Evolutionary conservation across 2,888 invertebrate species (phyloP).

Genomic region (Uropetala carovei): DNA sequence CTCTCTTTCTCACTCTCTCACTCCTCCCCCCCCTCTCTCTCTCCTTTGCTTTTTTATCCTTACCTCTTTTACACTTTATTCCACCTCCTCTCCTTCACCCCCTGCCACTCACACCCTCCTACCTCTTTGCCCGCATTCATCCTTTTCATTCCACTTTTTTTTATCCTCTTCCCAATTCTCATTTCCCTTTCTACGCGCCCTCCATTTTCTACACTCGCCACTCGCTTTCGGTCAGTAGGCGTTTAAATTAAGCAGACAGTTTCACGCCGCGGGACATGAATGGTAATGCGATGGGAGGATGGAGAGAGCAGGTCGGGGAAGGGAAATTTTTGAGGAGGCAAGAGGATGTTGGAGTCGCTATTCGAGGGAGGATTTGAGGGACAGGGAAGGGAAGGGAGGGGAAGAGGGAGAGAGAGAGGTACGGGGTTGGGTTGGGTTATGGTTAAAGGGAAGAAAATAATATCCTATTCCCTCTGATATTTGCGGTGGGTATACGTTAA

Average conservation of each 20-base stretch:
- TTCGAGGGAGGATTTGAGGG: not conserved
- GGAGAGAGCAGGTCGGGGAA: no score
- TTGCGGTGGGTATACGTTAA: not conserved
- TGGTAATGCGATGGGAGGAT: not conserved
- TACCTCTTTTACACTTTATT: not conserved
- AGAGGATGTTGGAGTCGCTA: not conserved
- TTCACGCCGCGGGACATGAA: constrained; percentile 38
- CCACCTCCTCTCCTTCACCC: not conserved
- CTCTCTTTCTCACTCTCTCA: no score
- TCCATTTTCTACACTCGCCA: not conserved
- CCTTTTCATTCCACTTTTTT: not conserved
- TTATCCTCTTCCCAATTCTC: not conserved
- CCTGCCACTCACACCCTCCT: not conserved
- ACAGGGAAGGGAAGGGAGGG: not conserved
- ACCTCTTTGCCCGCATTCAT: not conserved
- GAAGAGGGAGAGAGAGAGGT: not conserved
- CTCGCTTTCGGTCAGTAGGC: constrained; percentile 23
- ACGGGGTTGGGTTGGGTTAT: not conserved
- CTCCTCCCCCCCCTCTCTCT: no score
- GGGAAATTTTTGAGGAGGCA: not conserved
- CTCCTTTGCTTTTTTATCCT: not conserved
- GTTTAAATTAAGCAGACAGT: constrained; percentile 23
- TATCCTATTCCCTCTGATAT: not conserved
- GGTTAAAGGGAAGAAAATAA: not conserved
- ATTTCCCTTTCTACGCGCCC: not conserved